Evolutionary conservation across 2,797 vertebrate genomes (phyloP), one percentile per base, ranked within the genome.

Genomic region (Nasua narica): DNA sequence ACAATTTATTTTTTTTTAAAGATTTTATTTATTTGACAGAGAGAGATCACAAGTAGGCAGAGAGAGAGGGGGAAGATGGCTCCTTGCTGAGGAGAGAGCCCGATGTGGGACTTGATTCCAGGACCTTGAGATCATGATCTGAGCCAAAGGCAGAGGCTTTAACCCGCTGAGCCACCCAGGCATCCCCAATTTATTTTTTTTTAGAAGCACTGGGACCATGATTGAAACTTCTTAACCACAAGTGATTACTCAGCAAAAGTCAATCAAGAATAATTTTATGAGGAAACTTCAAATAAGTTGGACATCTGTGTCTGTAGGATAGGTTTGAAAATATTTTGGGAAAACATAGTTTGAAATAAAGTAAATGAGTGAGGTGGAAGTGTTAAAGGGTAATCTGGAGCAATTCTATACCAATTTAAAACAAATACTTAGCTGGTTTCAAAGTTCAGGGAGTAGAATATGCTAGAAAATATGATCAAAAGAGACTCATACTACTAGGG

Each of bases 151-250:
- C 40, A 40, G 40, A 40, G 40, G 40, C 40, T 40, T 40, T 40
- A 40, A 40, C 40, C 40, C 40, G 6, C 40, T 40, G 40, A 40
- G 40, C 40, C 40, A 40, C 40, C 40, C 40, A 40, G 40, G 40
- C 40, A 6, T 6, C 40, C 40, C 40, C 48, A 40, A 65, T 82
- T 50, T 58, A 23, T 54, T 60, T 74, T 87, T 96, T 85, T 37
- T 3, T 84, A 52, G 48, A 79, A 5, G 2, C 21, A 35, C 27
- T 82, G 50, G 43, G 54, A 48, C 25, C 1, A 21, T 43, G 23
- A 11, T 89, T 58, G 32, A 16, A 62, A 54, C 88, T 94, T 97
- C 65, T 93, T 77, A 94, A 54, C 25, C 56, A 90, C 25, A 77
- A 90, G 9, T 76, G 69, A 25, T 74, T 79, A 50, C 60, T 86